Conservation (phyloP, 2,797 vertebrate species). For the Etheostoma nigrum region DNA sequence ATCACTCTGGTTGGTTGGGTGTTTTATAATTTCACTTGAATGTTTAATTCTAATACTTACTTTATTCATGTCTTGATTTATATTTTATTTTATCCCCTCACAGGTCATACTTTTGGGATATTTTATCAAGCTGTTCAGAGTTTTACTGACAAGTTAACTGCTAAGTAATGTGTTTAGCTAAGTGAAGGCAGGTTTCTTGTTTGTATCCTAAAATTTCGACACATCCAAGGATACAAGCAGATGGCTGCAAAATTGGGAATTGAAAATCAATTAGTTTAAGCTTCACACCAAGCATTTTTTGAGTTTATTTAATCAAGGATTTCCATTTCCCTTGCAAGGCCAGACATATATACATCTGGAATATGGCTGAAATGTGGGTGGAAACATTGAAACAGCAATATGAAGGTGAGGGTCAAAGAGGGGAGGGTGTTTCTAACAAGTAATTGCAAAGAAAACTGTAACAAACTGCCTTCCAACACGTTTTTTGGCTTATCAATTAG, state of each 20-base stretch:
- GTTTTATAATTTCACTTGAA: background rate
- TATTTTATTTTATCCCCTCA: background rate
- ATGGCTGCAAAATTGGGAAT: background rate
- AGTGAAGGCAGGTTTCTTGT: constrained; percentile 1
- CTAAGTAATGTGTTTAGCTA: background rate
- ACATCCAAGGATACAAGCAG: background rate
- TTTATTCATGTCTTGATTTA: background rate
- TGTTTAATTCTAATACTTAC: background rate
- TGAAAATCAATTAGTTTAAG: background rate
- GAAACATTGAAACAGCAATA: background rate
- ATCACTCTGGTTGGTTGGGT: background rate
- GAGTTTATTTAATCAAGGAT: background rate
- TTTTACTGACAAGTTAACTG: background rate
- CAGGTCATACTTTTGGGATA: background rate
- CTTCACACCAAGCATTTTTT: background rate
- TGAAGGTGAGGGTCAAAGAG: background rate
- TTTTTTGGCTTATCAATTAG: background rate
- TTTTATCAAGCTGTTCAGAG: background rate
- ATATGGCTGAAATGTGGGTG: background rate
- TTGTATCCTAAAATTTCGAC: background rate
- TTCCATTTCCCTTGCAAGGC: background rate
- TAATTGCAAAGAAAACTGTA: background rate
- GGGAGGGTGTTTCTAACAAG: background rate
- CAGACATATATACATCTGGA: background rate
- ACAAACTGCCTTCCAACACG: background rate